A percentile compares a stretch with the other conserved stretches of the same genome.
phyloP scores from a whole-genome alignment of 2,797 vertebrate genomes.

The Intellagama lesueurii region DNA sequence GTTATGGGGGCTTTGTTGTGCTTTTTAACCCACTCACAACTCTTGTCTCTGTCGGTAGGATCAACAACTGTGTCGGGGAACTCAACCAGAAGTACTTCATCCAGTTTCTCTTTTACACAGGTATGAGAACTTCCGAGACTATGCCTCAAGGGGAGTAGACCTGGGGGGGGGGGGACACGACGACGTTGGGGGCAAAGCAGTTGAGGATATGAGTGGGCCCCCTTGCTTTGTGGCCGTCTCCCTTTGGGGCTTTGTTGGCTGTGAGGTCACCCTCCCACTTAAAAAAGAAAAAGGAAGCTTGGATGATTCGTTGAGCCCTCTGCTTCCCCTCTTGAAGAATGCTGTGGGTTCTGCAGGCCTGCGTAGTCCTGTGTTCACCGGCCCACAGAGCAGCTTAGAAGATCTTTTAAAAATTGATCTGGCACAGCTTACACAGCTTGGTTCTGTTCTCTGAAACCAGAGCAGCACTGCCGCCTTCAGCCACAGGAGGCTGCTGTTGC shows the following conservation, averaged over 20 bases:
- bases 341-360: not conserved
- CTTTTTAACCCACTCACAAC: not conserved
- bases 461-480: too few species aligned
- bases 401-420: too few species aligned
- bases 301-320: not conserved
- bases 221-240: too few species aligned
- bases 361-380: too few species aligned
- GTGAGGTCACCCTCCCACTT: not conserved
- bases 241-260: not conserved
- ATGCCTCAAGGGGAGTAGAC: not conserved
- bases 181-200: too few species aligned
- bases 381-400: too few species aligned
- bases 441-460: not conserved
- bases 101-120: constrained; percentile 88
- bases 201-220: not conserved
- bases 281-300: not conserved
- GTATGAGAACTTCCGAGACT: constrained; percentile 49
- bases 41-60: constrained; percentile 70
- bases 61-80: constrained; percentile 87
- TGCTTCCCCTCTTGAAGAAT: not conserved
- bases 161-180: not conserved
- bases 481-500: constrained; percentile 4
- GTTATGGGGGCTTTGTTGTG: rapidly evolving
- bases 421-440: too few species aligned
- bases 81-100: constrained; percentile 90